Percentiles rank a stretch among this genome's conserved stretches.
These are phyloP conservation scores for Squalus acanthias DNA, from an alignment of 2,797 vertebrate genomes.

Conservation along the genomic window DNA sequence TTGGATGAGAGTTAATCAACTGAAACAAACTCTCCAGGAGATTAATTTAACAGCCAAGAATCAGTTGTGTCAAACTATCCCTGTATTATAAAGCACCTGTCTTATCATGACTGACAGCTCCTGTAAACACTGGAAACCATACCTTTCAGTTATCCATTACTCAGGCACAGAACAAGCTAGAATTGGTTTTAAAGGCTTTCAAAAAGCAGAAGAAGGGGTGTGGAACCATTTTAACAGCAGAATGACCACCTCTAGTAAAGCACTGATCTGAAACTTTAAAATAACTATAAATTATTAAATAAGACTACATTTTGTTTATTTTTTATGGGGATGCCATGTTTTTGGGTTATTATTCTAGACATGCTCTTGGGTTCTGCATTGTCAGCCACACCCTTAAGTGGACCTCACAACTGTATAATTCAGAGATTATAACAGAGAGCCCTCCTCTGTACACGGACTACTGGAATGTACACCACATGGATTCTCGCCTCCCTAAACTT, in stretches of 20 bases:
- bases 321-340: background rate
- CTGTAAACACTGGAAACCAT: conserved; percentile 2
- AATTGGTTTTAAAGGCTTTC: background rate
- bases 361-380: background rate
- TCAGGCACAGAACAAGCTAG: background rate
- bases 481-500: background rate
- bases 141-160: background rate
- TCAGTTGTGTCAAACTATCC: background rate
- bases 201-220: background rate
- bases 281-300: background rate
- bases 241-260: background rate
- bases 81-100: background rate
- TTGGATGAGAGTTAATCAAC: background rate
- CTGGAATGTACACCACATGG: background rate
- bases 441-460: background rate
- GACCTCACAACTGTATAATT: background rate
- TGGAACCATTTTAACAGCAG: background rate
- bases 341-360: background rate
- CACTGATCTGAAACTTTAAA: background rate
- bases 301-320: background rate
- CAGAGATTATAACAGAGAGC: background rate
- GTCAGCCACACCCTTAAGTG: background rate
- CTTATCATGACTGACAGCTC: conserved; percentile 3
- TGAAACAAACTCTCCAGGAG: conserved; percentile 3
- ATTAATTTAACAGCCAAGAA: conserved; percentile 6